phyloP scores from a whole-genome alignment of 2,888 invertebrate genomes.

The Drosophila demipolita region DNA sequence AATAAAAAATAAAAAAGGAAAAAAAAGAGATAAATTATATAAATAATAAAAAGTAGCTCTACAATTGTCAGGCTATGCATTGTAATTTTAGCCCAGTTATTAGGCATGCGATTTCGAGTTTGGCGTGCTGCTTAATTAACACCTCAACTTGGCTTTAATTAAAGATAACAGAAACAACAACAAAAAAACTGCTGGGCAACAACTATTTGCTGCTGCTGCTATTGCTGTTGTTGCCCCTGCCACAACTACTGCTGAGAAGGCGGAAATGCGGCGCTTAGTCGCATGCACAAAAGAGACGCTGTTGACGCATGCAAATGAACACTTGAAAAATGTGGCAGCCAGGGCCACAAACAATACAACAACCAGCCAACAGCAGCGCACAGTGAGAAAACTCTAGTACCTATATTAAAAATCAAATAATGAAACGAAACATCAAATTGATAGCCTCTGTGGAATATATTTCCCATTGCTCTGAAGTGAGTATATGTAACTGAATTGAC shows the following conservation, averaged over 20 bases:
- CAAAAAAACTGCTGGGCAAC: background rate
- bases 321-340: conserved; percentile 45
- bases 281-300: conserved; percentile 62
- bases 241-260: conserved; percentile 47
- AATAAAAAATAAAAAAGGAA: conserved; percentile 1
- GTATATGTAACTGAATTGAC: no score
- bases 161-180: conserved; percentile 26
- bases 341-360: conserved; percentile 50
- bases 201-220: background rate
- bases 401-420: background rate
- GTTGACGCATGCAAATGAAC: conserved; percentile 73
- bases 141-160: conserved; percentile 61
- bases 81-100: conserved; percentile 69
- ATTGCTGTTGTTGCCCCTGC: conserved; percentile 19
- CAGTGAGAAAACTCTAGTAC: background rate
- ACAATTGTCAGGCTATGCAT: background rate
- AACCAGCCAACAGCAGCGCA: conserved; percentile 5
- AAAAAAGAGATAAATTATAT: conserved; percentile 1
- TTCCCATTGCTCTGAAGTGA: background rate
- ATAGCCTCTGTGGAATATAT: background rate
- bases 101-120: conserved; percentile 45
- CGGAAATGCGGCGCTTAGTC: conserved; percentile 71
- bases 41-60: conserved; percentile 9
- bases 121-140: conserved; percentile 60
- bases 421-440: background rate